These are phyloP conservation scores for Caenorhabditis uteleia DNA, from an alignment of 2,888 invertebrate genomes.

Conservation along the genomic window DNA sequence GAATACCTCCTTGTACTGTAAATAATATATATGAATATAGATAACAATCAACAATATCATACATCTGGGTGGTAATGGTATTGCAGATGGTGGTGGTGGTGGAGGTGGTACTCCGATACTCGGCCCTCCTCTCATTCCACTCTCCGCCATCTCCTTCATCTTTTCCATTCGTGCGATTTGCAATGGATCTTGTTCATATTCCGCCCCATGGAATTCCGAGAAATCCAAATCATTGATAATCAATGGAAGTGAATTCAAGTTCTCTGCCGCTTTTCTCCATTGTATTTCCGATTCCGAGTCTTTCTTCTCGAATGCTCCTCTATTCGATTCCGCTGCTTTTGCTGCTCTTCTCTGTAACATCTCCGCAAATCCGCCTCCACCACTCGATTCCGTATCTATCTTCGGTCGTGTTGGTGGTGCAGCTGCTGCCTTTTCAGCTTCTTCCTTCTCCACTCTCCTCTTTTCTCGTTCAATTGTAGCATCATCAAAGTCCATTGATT, in stretches of 20 bases:
- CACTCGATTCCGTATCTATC: constrained; percentile 51
- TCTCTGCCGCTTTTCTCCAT: constrained; percentile 81
- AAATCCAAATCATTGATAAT: constrained; percentile 92
- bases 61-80: constrained; percentile 56
- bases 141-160: constrained; percentile 23
- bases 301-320: constrained; percentile 47
- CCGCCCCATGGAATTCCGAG: constrained; percentile 86
- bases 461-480: constrained; percentile 3
- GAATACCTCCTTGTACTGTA: constrained; percentile 70
- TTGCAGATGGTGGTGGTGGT: constrained; percentile 49
- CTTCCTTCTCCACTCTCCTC: constrained; percentile 25
- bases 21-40: not conserved
- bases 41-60: constrained; percentile 15
- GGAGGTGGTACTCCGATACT: constrained; percentile 46
- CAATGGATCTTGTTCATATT: constrained; percentile 76
- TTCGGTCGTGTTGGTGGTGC: constrained; percentile 48
- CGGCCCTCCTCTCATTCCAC: constrained; percentile 27
- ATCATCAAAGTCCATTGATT: constrained; percentile 65
- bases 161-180: constrained; percentile 45
- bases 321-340: constrained; percentile 52
- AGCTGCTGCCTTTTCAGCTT: constrained; percentile 30
- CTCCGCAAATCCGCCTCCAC: constrained; percentile 62
- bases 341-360: constrained; percentile 64
- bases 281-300: constrained; percentile 79
- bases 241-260: constrained; percentile 73